A percentile compares a stretch with the other conserved stretches of the same genome.
Evolutionary conservation across 2,113 vertebrate species (phyloP).

Genomic region (Phalacrocorax aristotelis): DNA sequence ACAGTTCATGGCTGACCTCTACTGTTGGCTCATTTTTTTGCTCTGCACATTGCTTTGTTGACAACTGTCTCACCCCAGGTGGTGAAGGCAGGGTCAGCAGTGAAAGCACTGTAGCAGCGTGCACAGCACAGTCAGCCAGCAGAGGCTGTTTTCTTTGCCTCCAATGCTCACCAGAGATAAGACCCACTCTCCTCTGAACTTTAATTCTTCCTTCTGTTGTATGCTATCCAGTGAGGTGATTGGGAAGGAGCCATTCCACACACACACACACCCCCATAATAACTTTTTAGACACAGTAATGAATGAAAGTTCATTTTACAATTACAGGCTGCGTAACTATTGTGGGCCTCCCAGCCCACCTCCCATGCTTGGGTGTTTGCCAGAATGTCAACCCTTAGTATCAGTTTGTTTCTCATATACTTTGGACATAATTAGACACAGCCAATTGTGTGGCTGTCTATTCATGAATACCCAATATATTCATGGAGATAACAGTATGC

Average conservation of each 20-base stretch:
- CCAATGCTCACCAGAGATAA: not conserved
- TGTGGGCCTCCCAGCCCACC: not conserved
- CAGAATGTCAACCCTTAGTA: not conserved
- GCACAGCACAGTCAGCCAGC: not conserved
- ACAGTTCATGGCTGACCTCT: constrained; percentile 54
- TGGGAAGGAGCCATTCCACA: not conserved
- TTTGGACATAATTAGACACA: not conserved
- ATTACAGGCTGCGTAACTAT: not conserved
- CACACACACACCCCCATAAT: too few relatives aligned
- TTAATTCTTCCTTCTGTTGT: not conserved
- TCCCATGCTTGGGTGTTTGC: not conserved
- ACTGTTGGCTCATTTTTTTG: not conserved
- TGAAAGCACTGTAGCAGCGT: not conserved
- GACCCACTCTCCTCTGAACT: not conserved
- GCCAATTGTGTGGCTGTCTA: not conserved
- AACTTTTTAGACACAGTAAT: not conserved
- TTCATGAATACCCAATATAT: not conserved
- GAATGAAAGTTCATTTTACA: not conserved
- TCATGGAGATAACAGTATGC: not conserved
- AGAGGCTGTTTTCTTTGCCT: not conserved
- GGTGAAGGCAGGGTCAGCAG: not conserved
- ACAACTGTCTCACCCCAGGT: fast-evolving
- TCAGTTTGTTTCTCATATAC: not conserved
- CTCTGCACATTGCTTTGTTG: not conserved
- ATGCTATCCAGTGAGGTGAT: not conserved